Evolutionary conservation across 2,797 vertebrate species (phyloP), one percentile per base, ranked within the genome.

Genomic region (Falco naumanni): DNA sequence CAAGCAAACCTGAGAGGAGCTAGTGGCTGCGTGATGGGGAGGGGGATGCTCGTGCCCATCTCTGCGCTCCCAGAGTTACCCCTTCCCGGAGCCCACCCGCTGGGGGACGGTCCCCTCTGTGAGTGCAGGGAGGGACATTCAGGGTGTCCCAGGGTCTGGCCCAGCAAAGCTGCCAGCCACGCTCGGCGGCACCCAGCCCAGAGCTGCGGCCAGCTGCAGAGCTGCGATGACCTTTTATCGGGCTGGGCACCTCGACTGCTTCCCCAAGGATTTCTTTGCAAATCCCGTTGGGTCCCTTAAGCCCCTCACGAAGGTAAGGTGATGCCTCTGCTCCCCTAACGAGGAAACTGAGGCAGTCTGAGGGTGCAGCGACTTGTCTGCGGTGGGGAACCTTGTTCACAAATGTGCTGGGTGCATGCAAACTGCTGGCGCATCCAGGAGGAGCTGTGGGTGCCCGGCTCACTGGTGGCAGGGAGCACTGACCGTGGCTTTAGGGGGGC

Each of bases 51-150:
- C 14, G 3, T 63, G 60, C 34, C 39, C 28, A 0, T 63, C 59
- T 47, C 51, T 63, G 76, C 2, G 15, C 24, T 61, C 45, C 61
- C 57, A 9, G 64, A 87, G 8, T 70, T 6, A 8, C 12, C n/a
- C 82, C 87, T 80, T 75, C 45, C 57, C 7, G 0, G 60, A 83
- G 56, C 48, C n/a, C 75, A 33, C 16, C 37, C 0, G 0, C 60
- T 70, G 1, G 0, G 2, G 3, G 65, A 66, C 1, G 2, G 51
- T 70, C 48, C 63, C 65, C 5, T 87, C 41, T 66, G 70, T 0
- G 7, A 39, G 16, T 8, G 4, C 1, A 2, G 53, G 65, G 65
- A 48, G 53, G 65, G 65, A 48, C 37, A 4, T 33, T 11, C 25
- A 39, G 69, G 22, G 41, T 10, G 31, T 53, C 80, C 48, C 60